Evolutionary conservation across 2,888 invertebrate genomes (phyloP), one percentile per base, ranked within the genome.

Genomic region (Eupithecia pulchellata): DNA sequence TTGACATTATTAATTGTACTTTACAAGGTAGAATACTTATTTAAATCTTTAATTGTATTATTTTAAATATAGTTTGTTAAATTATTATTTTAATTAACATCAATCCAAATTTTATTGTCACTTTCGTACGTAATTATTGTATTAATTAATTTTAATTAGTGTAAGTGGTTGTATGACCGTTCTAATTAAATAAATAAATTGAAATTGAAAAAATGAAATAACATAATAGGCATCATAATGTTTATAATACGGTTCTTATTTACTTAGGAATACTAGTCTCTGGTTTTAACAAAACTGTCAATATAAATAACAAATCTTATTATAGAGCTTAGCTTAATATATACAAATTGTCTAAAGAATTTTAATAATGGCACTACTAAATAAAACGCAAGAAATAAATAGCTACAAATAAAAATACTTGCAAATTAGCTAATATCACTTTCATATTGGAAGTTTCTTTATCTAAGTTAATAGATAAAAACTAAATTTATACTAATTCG

Each of bases 301-400:
- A 52, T 25, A 2, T 57, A 29, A 17, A 57, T 57, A 29, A 57
- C 29, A 29, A 57, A 27, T 29, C 14, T 17, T 57, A 57, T 0
- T 5, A 13, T 39, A 39, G 20, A 39, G 30, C 29, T 58, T 29
- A 6, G 8, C 30, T 8, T 25, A n/a, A 63, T 63, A 58, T 67
- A 39, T 25, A 64, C 71, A 67, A 67, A 71, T 52, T 67, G 52
- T 14, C 64, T 67, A 67, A 27, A 52, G 36, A 36, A 52, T 1
- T 20, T 64, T 52, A 52, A 29, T 32, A 64, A 71, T 71, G 71
- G 71, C 71, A 71, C 71, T 63, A 57, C 27, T 58, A 47, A 47
- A 47, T 47, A 47, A 47, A 47, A 47, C 9, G 42, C n/a, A 47
- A 20, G n/a, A 47, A 47, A 47, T 42, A 39, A n/a, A 42, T 20